Base-by-base conservation (phyloP, 1,140 invertebrate genomes). In the Limonius californicus region DNA sequence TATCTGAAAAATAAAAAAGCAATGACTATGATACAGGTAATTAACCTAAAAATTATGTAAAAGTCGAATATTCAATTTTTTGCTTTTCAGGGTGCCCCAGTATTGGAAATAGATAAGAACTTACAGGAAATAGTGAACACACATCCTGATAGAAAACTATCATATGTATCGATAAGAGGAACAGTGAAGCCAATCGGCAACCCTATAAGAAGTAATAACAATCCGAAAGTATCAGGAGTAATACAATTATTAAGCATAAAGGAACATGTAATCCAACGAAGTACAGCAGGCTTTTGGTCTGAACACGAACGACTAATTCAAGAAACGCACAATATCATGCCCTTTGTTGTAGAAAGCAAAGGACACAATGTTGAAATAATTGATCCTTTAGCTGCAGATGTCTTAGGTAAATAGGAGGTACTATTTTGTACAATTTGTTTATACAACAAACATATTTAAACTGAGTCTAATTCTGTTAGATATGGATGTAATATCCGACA, bases 221-320 rank as follows among this genome's bases (percentile, higher is more conserved):
- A 87, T 71, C 82, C 82, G 45, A 79, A 83, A 57, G 81, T 89
- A 0, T 84, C 84, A 57, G 90, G 89, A 57, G 89, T 91, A 0
- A 76, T 91, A 47, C 89, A 91, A 68, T 82, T 79, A 68, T 75
- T 89, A 59, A 84, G 80, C 68, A 83, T 88, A 61, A 89, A 88
- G 74, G 89, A 92, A 76, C 89, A 91, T 81, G 82, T 89, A 1
- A 81, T 90, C 54, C 84, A 88, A 20, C 81, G 89, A 73, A 87
- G 84, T 35, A 85, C 87, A 12, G 83, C 86, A 42, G 90, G 90
- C 7, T 91, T 90, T 73, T 92, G 90, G 90, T 85, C 86, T 11
- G 87, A 91, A 62, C 85, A 90, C 68, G 85, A 87, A 59, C 81
- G 87, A 60, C 84, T 85, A 12, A 83, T 92, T 45, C 85, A 90